Evolutionary conservation across 2,888 invertebrate genomes (phyloP).

Genomic region (Eueremaeus valkanovi): DNA sequence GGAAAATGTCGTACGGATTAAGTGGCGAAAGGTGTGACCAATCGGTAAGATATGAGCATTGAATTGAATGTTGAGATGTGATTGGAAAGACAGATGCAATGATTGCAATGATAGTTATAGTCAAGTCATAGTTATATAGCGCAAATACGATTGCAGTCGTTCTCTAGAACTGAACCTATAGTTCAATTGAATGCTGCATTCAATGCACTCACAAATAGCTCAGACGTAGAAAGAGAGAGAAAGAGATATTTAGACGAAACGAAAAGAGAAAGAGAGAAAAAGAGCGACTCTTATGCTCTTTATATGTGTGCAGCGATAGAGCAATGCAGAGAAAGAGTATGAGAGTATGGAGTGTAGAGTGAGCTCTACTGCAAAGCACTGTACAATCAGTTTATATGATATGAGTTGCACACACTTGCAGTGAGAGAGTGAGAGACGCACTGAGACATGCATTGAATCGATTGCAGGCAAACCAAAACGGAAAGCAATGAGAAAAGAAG

Average conservation of each 20-base stretch:
- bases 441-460: neutral
- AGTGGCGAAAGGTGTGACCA: no score
- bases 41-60: neutral
- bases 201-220: no score
- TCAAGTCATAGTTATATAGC: conserved; percentile 38
- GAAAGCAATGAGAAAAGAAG: conserved; percentile 31
- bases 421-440: neutral
- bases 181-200: conserved; percentile 13
- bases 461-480: conserved; percentile 29
- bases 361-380: neutral
- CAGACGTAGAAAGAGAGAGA: conserved; percentile 30
- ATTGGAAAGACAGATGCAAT: neutral
- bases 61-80: neutral
- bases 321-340: neutral
- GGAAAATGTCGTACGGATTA: no score
- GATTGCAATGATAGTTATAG: conserved; percentile 19
- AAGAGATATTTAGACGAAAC: neutral
- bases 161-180: conserved; percentile 38
- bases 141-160: conserved; percentile 39
- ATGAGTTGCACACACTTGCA: neutral
- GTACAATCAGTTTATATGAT: neutral
- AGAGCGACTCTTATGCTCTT: conserved; percentile 5
- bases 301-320: neutral
- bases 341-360: neutral
- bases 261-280: conserved; percentile 29